Percentiles rank a stretch among this genome's conserved stretches.
These are phyloP conservation scores for Druceiella hillmani DNA, from an alignment of 2,888 invertebrate genomes.

Conservation along the genomic window DNA sequence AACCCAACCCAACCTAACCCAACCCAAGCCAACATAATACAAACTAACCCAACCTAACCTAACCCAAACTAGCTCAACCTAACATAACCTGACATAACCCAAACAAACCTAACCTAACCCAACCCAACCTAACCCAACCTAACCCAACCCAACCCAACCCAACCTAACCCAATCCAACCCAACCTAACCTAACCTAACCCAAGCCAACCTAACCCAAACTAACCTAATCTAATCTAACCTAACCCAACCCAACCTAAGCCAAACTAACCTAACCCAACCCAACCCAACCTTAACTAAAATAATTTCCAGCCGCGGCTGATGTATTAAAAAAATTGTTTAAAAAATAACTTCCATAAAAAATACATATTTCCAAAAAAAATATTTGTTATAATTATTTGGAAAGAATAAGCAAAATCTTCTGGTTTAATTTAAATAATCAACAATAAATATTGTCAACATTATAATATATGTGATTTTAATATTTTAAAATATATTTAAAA, in stretches of 20 bases:
- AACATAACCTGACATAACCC: constrained; percentile 19
- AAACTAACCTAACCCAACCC: constrained; percentile 6
- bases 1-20: constrained; percentile 25
- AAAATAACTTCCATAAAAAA: too few species aligned
- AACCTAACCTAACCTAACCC: constrained; percentile 23
- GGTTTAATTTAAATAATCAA: too few species aligned
- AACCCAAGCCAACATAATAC: constrained; percentile 24
- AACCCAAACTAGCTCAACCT: constrained; percentile 15
- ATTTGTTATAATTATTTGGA: too few species aligned
- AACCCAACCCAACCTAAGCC: constrained; percentile 13
- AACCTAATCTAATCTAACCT: constrained; percentile 14
- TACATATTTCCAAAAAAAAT: too few species aligned
- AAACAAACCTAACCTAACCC: constrained; percentile 20
- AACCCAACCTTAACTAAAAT: constrained; percentile 12
- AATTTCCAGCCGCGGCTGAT: too few species aligned
- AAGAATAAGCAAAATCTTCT: too few species aligned
- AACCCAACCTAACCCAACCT: constrained; percentile 21
- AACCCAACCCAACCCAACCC: constrained; percentile 22
- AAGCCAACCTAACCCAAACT: constrained; percentile 18
- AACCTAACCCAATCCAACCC: constrained; percentile 23
- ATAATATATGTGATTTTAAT: too few species aligned
- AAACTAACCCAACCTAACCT: constrained; percentile 23
- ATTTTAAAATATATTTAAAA: too few species aligned
- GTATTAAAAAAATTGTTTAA: too few species aligned
- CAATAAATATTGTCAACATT: too few species aligned